Evolutionary conservation across 1,140 invertebrate genomes (phyloP).

Genomic region (Chrysomallon squamiferum): DNA sequence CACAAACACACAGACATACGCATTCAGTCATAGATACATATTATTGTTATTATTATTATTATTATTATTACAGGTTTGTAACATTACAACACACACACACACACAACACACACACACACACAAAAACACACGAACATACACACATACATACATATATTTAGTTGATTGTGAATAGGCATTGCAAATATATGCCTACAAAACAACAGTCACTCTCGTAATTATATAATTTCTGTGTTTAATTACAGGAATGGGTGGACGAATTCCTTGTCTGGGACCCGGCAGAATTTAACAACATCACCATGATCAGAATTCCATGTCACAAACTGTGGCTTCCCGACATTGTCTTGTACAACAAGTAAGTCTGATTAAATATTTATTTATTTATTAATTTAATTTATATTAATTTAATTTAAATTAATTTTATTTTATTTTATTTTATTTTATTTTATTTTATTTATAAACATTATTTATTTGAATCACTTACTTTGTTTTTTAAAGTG

Average conservation of each 20-base stretch:
- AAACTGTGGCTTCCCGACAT: conserved; percentile 58
- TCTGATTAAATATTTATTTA: too few species aligned
- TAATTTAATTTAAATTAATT: too few species aligned
- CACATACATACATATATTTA: neutral
- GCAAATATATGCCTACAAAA: neutral
- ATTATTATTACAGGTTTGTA: neutral
- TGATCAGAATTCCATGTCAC: conserved; percentile 50
- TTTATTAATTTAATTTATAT: too few species aligned
- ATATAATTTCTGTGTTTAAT: too few species aligned
- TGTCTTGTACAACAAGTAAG: conserved; percentile 57
- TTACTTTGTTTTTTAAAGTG: too few species aligned
- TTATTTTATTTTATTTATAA: too few species aligned
- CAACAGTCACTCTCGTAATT: neutral
- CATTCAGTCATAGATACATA: too few species aligned
- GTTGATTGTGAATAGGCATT: neutral
- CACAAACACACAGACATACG: too few species aligned
- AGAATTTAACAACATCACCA: conserved; percentile 80
- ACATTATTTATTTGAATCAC: too few species aligned
- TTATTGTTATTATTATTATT: too few species aligned
- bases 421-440: too few species aligned
- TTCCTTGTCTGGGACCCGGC: conserved; percentile 95
- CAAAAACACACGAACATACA: neutral
- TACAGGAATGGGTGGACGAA: conserved; percentile 85
- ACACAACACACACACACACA: neutral
- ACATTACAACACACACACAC: neutral